Evolutionary conservation across 2,888 invertebrate genomes (phyloP).

Genomic region (Aricia artaxerxes): DNA sequence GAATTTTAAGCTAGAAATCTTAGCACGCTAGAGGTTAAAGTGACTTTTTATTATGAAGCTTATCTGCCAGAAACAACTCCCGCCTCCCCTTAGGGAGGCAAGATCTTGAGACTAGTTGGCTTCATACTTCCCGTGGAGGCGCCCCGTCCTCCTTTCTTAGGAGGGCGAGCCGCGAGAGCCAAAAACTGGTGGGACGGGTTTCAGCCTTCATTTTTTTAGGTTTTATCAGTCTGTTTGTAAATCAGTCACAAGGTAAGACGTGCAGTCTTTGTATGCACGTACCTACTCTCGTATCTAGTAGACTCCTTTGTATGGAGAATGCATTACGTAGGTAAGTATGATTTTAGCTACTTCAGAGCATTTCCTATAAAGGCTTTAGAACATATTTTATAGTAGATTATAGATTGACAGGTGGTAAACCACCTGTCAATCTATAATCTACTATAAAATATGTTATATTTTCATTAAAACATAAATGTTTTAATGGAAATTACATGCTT

Average conservation of each 20-base stretch:
- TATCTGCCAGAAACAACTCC: conserved; percentile 10
- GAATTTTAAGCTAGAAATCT: not conserved
- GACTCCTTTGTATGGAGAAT: not conserved
- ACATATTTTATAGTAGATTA: too few relatives aligned
- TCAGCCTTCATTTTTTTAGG: conserved; percentile 7
- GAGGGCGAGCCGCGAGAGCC: not conserved
- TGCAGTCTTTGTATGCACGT: not conserved
- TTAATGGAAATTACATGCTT: too few relatives aligned
- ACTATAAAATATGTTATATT: too few relatives aligned
- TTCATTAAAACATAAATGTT: too few relatives aligned
- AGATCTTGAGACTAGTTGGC: conserved; percentile 17
- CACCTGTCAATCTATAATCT: too few relatives aligned
- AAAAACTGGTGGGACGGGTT: conserved; percentile 9
- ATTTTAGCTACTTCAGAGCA: not conserved
- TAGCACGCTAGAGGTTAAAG: not conserved
- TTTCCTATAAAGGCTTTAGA: not conserved
- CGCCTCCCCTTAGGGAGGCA: conserved; percentile 2
- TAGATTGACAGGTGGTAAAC: too few relatives aligned
- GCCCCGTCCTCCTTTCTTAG: conserved; percentile 9
- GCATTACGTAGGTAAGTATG: not conserved
- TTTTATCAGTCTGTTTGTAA: conserved; percentile 13
- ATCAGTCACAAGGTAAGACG: conserved; percentile 21
- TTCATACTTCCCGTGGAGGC: not conserved
- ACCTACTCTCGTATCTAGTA: not conserved
- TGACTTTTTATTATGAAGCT: conserved; percentile 2